Conservation (phyloP, 2,888 invertebrate genomes). For the Dyspetes luteomarginatus region DNA sequence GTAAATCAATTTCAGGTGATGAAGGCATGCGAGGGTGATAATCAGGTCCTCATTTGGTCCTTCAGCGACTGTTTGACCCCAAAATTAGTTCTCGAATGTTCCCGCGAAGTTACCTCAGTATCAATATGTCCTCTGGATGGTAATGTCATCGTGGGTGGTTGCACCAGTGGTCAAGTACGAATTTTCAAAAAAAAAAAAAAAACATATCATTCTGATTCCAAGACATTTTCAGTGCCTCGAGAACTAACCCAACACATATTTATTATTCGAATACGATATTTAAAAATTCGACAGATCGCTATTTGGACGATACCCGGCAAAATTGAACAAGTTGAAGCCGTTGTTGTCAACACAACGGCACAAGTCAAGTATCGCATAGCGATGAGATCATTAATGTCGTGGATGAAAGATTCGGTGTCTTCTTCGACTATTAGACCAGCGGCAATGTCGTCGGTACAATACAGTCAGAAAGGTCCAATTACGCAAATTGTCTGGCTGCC, state of each 20-base stretch:
- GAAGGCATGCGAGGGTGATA: constrained; percentile 85
- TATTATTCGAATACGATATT: constrained; percentile 33
- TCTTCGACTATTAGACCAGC: constrained; percentile 86
- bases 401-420: constrained; percentile 88
- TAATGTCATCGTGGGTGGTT: constrained; percentile 89
- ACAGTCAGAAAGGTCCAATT: constrained; percentile 87
- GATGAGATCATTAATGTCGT: constrained; percentile 87
- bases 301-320: constrained; percentile 89
- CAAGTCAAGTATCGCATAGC: constrained; percentile 87
- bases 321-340: constrained; percentile 86
- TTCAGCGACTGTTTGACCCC: constrained; percentile 88
- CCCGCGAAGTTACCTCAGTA: constrained; percentile 87
- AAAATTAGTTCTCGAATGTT: constrained; percentile 88
- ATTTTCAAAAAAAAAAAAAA: background rate
- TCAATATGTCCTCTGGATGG: constrained; percentile 89
- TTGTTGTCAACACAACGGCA: constrained; percentile 86
- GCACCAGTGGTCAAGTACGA: constrained; percentile 86
- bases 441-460: constrained; percentile 86
- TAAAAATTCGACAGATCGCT: constrained; percentile 84
- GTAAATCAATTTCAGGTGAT: constrained; percentile 70
- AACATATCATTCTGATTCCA: too few relatives aligned
- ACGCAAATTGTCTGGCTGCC: constrained; percentile 89
- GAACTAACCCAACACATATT: too few relatives aligned
- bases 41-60: constrained; percentile 90
- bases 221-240: too few relatives aligned